A percentile compares a stretch with the other conserved stretches of the same genome.
These are phyloP conservation scores for Cyprinodon brontotheroides DNA, from an alignment of 2,113 vertebrate genomes.

Conservation along the genomic window DNA sequence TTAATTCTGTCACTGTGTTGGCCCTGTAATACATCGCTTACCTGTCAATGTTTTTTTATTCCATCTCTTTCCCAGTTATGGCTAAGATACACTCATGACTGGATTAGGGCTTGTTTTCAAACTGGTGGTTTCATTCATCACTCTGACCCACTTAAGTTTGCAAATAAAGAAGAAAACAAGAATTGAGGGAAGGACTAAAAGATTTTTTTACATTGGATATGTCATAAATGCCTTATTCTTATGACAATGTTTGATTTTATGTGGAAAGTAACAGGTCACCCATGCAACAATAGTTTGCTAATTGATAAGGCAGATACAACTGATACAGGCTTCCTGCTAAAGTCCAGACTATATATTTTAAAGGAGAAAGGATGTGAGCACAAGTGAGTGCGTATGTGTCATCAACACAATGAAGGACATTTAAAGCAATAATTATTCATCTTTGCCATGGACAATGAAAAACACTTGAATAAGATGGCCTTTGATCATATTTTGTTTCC, in stretches of 20 bases:
- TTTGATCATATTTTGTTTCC: slow-evolving; percentile 37
- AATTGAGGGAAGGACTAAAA: background rate
- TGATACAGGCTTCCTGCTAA: background rate
- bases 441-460: slow-evolving; percentile 28
- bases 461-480: slow-evolving; percentile 1
- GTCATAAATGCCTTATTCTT: slow-evolving; percentile 29
- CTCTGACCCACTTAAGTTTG: background rate
- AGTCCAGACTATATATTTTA: slow-evolving; percentile 31
- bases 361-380: slow-evolving; percentile 24
- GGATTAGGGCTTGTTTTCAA: too few relatives aligned
- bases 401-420: slow-evolving; percentile 37
- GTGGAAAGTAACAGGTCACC: slow-evolving; percentile 35
- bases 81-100: too few relatives aligned
- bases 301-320: slow-evolving; percentile 36
- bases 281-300: slow-evolving; percentile 52
- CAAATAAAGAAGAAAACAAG: background rate
- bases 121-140: background rate
- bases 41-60: background rate
- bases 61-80: too few relatives aligned
- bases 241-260: slow-evolving; percentile 61
- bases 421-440: slow-evolving; percentile 49
- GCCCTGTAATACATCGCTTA: background rate
- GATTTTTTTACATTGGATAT: slow-evolving; percentile 37
- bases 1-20: background rate
- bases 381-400: background rate